Evolutionary conservation across 2,797 vertebrate genomes (phyloP).

Genomic region (Xiphorhynchus erythropygius): DNA sequence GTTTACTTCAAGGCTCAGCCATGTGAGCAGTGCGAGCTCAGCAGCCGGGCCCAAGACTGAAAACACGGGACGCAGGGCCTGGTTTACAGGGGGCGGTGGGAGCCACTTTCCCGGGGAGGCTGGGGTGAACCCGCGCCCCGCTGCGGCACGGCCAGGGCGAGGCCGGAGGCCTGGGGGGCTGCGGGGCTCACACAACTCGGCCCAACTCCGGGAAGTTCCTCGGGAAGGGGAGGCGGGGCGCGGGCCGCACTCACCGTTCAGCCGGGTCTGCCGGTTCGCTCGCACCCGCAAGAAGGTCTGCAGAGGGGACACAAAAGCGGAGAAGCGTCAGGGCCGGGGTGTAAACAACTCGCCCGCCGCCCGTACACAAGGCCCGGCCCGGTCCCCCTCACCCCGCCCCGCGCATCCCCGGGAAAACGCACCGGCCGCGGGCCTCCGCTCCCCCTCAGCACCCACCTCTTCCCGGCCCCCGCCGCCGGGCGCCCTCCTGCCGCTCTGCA

Average conservation of each 20-base stretch:
- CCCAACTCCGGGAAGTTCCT: not conserved
- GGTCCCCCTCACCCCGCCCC: too few relatives aligned
- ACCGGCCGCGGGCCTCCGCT: not conserved
- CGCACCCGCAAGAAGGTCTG: slow-evolving; percentile 98
- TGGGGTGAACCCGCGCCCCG: fast-evolving
- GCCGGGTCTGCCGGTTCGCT: slow-evolving; percentile 96
- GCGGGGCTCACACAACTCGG: not conserved
- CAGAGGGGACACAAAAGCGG: slow-evolving; percentile 36
- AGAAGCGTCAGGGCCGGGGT: not conserved
- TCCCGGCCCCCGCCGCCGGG: slow-evolving; percentile 78
- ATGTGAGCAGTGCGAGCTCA: fast-evolving
- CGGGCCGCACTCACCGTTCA: slow-evolving; percentile 90
- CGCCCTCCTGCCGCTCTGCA: slow-evolving; percentile 84
- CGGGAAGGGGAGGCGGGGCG: not conserved
- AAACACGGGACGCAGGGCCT: fast-evolving
- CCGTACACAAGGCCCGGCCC: not conserved
- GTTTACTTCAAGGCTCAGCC: not conserved
- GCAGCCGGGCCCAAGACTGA: fast-evolving
- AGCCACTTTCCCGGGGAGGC: too few relatives aligned
- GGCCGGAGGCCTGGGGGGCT: not conserved
- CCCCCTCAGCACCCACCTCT: slow-evolving; percentile 32
- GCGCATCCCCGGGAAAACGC: not conserved
- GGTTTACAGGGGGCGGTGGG: fast-evolving
- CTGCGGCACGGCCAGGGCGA: too few relatives aligned
- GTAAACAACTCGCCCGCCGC: not conserved